Conservation (phyloP, 2,797 vertebrate species). For the Schizopygopsis malacanthus region DNA sequence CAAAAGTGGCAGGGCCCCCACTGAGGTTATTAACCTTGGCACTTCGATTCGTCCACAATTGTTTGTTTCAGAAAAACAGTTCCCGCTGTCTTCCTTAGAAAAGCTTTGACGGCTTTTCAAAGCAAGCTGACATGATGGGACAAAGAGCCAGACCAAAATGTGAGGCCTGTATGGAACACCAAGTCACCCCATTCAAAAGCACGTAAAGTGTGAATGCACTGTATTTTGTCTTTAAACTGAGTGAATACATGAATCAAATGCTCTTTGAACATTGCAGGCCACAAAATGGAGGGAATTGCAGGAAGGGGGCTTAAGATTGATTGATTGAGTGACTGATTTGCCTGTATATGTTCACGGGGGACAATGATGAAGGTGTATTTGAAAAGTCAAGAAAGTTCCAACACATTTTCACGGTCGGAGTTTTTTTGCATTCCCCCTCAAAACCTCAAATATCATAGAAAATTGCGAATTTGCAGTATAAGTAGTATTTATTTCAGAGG, state of each 20-base stretch:
- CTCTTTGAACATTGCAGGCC: constrained; percentile 12
- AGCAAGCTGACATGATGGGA: constrained; percentile 43
- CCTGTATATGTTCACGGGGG: not conserved
- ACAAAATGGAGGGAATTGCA: constrained; percentile 4
- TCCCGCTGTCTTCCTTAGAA: constrained; percentile 60
- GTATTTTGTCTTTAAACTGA: constrained; percentile 21
- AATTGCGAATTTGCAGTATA: not conserved
- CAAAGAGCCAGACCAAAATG: constrained; percentile 51
- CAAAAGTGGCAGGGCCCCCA: constrained; percentile 54
- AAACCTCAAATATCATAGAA: not conserved
- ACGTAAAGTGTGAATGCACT: constrained; percentile 39
- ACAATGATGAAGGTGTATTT: not conserved
- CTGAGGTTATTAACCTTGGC: constrained; percentile 62
- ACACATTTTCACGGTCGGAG: not conserved
- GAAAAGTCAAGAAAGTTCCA: not conserved
- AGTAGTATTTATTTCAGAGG: not conserved
- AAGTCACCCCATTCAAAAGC: constrained; percentile 35
- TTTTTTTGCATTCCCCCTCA: not conserved
- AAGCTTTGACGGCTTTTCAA: constrained; percentile 58
- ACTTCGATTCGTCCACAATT: constrained; percentile 43
- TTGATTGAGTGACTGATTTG: not conserved
- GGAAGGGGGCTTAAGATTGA: not conserved
- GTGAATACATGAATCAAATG: constrained; percentile 46
- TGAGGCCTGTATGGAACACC: constrained; percentile 25
- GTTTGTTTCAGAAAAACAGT: constrained; percentile 61